Percentiles rank a stretch among this genome's conserved stretches.
Evolutionary conservation across 2,888 invertebrate genomes (phyloP).

Genomic region (Ryuthela nishihirai): DNA sequence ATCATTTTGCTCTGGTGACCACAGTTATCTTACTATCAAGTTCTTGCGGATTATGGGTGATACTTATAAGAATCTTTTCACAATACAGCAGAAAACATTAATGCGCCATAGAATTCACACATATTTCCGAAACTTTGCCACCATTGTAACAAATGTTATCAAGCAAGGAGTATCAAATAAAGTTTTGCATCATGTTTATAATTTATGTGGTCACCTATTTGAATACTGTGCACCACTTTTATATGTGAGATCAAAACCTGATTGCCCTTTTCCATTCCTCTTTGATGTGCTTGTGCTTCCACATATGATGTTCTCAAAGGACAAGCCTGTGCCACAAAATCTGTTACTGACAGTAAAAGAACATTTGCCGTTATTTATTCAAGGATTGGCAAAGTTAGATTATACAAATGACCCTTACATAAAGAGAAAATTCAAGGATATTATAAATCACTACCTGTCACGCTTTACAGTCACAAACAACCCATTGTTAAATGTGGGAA

Average conservation of each 20-base stretch:
- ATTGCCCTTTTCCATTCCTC: conserved; percentile 2
- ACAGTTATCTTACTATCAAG: neutral
- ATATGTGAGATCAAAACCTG: conserved; percentile 3
- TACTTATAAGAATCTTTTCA: conserved; percentile 1
- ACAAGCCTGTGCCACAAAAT: conserved; percentile 8
- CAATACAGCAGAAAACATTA: conserved; percentile 3
- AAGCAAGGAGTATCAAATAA: neutral
- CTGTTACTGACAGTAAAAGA: conserved; percentile 11
- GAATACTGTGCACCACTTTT: conserved; percentile 19
- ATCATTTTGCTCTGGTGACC: conserved; percentile 1
- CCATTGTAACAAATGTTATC: neutral
- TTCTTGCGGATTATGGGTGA: conserved; percentile 12
- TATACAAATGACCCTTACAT: conserved; percentile 16
- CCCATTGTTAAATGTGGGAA: too few species aligned
- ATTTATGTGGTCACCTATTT: conserved; percentile 12
- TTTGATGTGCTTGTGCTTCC: neutral
- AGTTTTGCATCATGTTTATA: conserved; percentile 13
- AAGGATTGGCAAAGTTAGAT: conserved; percentile 18
- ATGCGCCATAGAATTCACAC: neutral
- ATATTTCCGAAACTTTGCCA: conserved; percentile 13
- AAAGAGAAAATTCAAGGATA: conserved; percentile 13
- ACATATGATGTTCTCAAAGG: neutral
- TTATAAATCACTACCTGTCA: conserved; percentile 6
- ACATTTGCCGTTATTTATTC: conserved; percentile 8
- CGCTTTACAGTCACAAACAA: neutral